Percentiles rank a stretch among this genome's conserved stretches.
phyloP scores from a whole-genome alignment of 2,888 invertebrate genomes.

The Amiota mariae region DNA sequence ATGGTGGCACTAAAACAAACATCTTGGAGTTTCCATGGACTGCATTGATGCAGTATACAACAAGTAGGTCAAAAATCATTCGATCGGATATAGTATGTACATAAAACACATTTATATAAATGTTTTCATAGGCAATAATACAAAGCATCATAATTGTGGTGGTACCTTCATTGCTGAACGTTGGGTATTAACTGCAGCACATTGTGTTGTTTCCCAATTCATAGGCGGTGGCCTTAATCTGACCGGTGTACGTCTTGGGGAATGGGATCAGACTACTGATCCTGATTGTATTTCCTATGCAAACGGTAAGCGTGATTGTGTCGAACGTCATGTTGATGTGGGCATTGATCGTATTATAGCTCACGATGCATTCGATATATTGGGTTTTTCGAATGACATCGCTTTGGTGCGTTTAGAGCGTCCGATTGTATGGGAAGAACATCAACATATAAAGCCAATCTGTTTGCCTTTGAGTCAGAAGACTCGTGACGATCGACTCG shows the following conservation, averaged over 20 bases:
- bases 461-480: slow-evolving; percentile 75
- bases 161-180: slow-evolving; percentile 68
- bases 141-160: slow-evolving; percentile 79
- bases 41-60: slow-evolving; percentile 47
- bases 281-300: slow-evolving; percentile 76
- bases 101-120: background rate
- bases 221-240: slow-evolving; percentile 74
- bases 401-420: slow-evolving; percentile 78
- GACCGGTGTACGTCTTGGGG: slow-evolving; percentile 58
- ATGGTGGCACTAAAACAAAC: slow-evolving; percentile 42
- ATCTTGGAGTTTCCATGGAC: slow-evolving; percentile 55
- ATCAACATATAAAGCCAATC: slow-evolving; percentile 74
- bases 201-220: slow-evolving; percentile 75
- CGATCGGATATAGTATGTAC: background rate
- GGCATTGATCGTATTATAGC: slow-evolving; percentile 77
- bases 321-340: slow-evolving; percentile 76
- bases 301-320: slow-evolving; percentile 74
- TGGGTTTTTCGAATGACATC: slow-evolving; percentile 76
- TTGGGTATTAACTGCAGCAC: slow-evolving; percentile 55
- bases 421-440: slow-evolving; percentile 74
- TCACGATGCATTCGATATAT: slow-evolving; percentile 77
- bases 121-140: slow-evolving; percentile 73
- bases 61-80: background rate
- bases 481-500: slow-evolving; percentile 52
- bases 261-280: slow-evolving; percentile 75